These are phyloP conservation scores for Selene dorsalis DNA, from an alignment of 2,797 vertebrate species.

Conservation along the genomic window DNA sequence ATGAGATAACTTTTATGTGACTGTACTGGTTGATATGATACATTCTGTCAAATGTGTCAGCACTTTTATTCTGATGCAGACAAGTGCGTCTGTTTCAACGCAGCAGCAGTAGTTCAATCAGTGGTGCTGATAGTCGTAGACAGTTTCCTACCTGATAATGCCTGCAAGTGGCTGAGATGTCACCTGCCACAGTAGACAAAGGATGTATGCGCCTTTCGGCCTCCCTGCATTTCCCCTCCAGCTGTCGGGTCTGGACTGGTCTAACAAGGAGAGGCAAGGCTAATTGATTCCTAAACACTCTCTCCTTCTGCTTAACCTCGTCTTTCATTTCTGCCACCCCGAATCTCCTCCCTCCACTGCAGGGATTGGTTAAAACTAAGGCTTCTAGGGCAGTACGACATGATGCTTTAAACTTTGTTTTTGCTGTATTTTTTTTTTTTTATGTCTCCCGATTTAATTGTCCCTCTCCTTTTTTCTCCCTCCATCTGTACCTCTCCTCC, in stretches of 20 bases:
- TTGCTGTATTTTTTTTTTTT: not conserved
- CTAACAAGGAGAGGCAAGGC: conserved; percentile 68
- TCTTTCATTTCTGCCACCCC: conserved; percentile 37
- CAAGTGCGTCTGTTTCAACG: conserved; percentile 28
- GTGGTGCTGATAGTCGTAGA: conserved; percentile 42
- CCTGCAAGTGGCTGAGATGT: conserved; percentile 50
- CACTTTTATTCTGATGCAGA: conserved; percentile 27
- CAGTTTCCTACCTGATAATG: conserved; percentile 34
- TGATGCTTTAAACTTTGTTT: conserved; percentile 13
- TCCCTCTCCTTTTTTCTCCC: not conserved
- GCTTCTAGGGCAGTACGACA: conserved; percentile 13
- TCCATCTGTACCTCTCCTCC: conserved; percentile 29
- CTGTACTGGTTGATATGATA: conserved; percentile 36
- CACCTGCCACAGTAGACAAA: conserved; percentile 51
- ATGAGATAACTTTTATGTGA: conserved; percentile 54
- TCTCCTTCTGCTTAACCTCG: conserved; percentile 63
- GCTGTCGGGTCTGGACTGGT: conserved; percentile 59
- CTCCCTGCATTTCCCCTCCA: conserved; percentile 38
- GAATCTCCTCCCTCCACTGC: conserved; percentile 25
- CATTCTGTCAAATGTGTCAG: conserved; percentile 44
- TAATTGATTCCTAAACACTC: conserved; percentile 78
- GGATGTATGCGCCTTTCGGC: conserved; percentile 48
- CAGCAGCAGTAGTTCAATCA: conserved; percentile 50
- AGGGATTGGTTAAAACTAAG: conserved; percentile 36
- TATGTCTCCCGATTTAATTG: conserved; percentile 19